These are phyloP conservation scores for Antheraea pernyi DNA, from an alignment of 1,140 invertebrate species.

Conservation along the genomic window DNA sequence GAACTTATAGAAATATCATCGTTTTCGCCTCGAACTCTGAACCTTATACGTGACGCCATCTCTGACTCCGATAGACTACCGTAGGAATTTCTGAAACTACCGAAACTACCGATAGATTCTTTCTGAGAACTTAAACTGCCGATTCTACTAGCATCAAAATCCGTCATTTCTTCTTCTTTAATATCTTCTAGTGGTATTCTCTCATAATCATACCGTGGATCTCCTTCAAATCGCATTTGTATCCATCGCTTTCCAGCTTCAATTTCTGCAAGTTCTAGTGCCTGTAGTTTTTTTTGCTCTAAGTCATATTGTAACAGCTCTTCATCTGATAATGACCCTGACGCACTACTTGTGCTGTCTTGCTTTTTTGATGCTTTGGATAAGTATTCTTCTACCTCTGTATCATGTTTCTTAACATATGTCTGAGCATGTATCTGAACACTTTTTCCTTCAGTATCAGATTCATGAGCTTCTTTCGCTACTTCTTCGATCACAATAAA, in stretches of 20 bases:
- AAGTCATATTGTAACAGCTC: constrained; percentile 86
- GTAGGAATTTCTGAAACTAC: constrained; percentile 86
- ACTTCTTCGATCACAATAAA: constrained; percentile 93
- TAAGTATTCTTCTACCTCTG: constrained; percentile 87
- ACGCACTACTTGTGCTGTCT: constrained; percentile 80
- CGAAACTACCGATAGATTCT: constrained; percentile 87
- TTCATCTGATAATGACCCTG: constrained; percentile 79
- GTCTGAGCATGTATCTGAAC: constrained; percentile 82
- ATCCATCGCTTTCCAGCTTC: constrained; percentile 93
- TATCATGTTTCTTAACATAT: constrained; percentile 82
- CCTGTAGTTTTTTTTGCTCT: constrained; percentile 83
- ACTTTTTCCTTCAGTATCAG: constrained; percentile 89
- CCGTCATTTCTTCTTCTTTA: constrained; percentile 92
- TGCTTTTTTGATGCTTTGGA: constrained; percentile 73
- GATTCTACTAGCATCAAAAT: constrained; percentile 90
- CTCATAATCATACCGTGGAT: constrained; percentile 85
- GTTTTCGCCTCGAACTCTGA: constrained; percentile 90
- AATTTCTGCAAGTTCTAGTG: constrained; percentile 80
- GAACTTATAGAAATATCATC: constrained; percentile 95
- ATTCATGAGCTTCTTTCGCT: constrained; percentile 89
- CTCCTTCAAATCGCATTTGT: constrained; percentile 90
- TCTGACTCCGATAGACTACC: constrained; percentile 93
- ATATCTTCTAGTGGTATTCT: constrained; percentile 93
- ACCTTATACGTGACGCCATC: constrained; percentile 87
- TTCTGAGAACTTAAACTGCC: constrained; percentile 90